Conservation (phyloP, 2,113 vertebrate genomes). For the Agapornis roseicollis region DNA sequence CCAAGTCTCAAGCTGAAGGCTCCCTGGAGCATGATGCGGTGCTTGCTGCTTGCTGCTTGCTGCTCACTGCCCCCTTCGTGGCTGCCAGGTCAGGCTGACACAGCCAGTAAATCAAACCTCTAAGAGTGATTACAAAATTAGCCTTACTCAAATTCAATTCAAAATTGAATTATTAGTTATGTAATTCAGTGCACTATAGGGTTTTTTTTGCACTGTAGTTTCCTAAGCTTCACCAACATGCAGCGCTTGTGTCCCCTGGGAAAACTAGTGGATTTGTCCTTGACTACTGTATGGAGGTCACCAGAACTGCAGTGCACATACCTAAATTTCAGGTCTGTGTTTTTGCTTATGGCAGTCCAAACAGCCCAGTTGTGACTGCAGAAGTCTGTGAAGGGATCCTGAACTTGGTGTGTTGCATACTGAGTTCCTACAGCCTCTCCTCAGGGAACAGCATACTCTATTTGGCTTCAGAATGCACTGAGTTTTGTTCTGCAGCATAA, state of each 20-base stretch:
- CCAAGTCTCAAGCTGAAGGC: neutral
- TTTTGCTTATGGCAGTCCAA: neutral
- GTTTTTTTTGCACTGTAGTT: neutral
- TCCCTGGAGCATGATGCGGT: rapidly evolving
- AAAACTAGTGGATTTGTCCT: neutral
- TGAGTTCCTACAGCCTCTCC: slow-evolving; percentile 12
- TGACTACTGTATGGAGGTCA: neutral
- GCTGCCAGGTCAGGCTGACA: neutral
- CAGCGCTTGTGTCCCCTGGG: neutral
- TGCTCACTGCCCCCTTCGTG: neutral
- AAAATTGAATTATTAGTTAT: neutral
- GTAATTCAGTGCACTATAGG: neutral
- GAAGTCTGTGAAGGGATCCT: neutral
- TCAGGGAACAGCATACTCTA: neutral
- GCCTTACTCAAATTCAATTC: neutral
- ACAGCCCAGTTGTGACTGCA: neutral
- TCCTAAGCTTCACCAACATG: neutral
- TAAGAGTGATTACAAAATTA: neutral
- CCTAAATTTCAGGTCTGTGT: neutral
- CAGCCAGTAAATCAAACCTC: neutral
- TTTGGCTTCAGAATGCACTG: neutral
- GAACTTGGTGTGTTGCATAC: neutral
- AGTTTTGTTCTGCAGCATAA: neutral
- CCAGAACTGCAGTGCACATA: neutral
- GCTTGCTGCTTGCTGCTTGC: neutral